Percentiles rank a stretch among this genome's conserved stretches.
Evolutionary conservation across 2,888 invertebrate species (phyloP).

Genomic region (Metopia argyrocephala): DNA sequence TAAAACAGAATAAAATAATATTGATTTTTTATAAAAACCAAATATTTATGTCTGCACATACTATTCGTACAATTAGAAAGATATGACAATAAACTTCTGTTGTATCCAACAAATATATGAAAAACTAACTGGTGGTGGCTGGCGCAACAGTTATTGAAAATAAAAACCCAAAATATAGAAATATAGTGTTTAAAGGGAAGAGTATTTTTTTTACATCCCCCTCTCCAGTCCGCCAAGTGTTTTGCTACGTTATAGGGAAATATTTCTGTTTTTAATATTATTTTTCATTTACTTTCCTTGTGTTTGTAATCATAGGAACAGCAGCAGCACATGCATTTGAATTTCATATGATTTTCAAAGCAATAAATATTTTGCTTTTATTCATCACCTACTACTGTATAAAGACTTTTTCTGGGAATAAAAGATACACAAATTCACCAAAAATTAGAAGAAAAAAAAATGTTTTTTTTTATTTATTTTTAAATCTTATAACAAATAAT

Average conservation of each 20-base stretch:
- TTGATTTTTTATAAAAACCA: not conserved
- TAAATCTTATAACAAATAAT: too few species aligned
- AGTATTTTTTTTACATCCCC: not conserved
- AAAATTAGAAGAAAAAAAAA: not conserved
- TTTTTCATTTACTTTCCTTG: not conserved
- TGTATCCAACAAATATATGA: too few species aligned
- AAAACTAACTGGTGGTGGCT: not conserved
- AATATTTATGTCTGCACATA: too few species aligned
- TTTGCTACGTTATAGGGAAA: not conserved
- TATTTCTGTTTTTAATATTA: not conserved
- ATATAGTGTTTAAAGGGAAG: too few species aligned
- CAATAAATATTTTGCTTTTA: not conserved
- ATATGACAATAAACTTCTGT: too few species aligned
- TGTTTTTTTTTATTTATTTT: not conserved
- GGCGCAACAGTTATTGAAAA: not conserved
- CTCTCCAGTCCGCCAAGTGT: too few species aligned
- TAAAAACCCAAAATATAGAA: too few species aligned
- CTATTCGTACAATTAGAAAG: too few species aligned
- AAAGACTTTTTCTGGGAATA: not conserved
- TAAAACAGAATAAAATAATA: not conserved
- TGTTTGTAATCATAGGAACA: too few species aligned
- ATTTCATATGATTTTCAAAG: not conserved
- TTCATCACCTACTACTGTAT: not conserved
- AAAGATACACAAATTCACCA: constrained; percentile 29
- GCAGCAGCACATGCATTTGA: not conserved